phyloP scores from a whole-genome alignment of 1,140 invertebrate species.

The Brachionus rubens region DNA sequence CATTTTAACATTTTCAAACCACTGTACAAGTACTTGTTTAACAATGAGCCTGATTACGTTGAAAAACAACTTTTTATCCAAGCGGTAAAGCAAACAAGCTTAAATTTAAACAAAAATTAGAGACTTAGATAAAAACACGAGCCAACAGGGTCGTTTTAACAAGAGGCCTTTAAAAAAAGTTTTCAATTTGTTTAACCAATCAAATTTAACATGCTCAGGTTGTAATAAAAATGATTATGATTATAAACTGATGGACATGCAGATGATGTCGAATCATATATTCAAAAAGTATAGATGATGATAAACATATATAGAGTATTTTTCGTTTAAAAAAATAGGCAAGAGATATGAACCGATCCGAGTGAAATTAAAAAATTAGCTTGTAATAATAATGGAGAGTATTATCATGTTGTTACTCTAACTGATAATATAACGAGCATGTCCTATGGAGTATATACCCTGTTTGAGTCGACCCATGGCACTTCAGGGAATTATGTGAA shows the following conservation, averaged over 20 bases:
- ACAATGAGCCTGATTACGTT: conserved; percentile 1
- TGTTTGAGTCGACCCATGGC: conserved; percentile 32
- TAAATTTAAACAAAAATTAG: conserved; percentile 26
- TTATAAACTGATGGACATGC: conserved; percentile 96
- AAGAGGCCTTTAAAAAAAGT: conserved; percentile 36
- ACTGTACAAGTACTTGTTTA: conserved; percentile 31
- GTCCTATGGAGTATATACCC: conserved; percentile 46
- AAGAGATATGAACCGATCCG: conserved; percentile 69
- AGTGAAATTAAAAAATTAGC: conserved; percentile 70
- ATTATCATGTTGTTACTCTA: conserved; percentile 30
- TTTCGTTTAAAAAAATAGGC: conserved; percentile 97
- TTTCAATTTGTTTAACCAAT: conserved; percentile 26
- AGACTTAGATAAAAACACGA: conserved; percentile 24
- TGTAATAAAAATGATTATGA: conserved; percentile 92
- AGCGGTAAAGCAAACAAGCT: conserved; percentile 30
- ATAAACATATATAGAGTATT: conserved; percentile 71
- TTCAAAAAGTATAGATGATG: conserved; percentile 70
- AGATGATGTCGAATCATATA: conserved; percentile 82
- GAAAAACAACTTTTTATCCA: conserved; percentile 15
- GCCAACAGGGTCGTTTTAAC: background rate
- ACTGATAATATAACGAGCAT: conserved; percentile 39
- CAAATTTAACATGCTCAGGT: background rate
- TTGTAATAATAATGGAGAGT: conserved; percentile 43
- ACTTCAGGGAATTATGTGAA: background rate
- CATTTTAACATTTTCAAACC: conserved; percentile 65